Evolutionary conservation across 2,113 vertebrate species (phyloP).

Genomic region (Isurus oxyrinchus): DNA sequence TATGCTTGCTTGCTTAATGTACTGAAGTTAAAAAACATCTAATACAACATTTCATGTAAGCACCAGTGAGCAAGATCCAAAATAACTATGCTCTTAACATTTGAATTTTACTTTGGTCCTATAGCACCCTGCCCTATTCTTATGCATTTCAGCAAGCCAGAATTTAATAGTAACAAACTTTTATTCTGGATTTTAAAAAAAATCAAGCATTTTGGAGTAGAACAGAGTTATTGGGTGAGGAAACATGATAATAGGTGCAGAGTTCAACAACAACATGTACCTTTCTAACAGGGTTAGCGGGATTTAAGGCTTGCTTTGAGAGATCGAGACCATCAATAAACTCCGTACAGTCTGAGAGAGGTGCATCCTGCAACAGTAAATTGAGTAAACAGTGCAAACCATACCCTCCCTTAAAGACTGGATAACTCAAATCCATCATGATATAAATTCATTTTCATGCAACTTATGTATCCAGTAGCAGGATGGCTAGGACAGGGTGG

Average conservation of each 20-base stretch:
- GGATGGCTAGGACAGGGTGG: conserved; percentile 19
- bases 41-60: conserved; percentile 30
- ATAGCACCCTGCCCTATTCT: neutral
- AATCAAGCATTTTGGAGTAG: neutral
- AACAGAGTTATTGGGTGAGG: conserved; percentile 40
- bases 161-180: neutral
- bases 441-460: conserved; percentile 60
- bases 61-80: neutral
- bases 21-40: neutral
- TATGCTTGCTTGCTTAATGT: neutral
- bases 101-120: neutral
- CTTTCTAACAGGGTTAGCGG: conserved; percentile 97
- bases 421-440: conserved; percentile 42
- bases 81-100: neutral
- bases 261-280: conserved; percentile 65
- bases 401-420: conserved; percentile 52
- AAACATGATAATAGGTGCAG: conserved; percentile 40
- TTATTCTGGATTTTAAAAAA: neutral
- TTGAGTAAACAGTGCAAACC: conserved; percentile 76
- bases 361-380: conserved; percentile 97
- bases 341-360: conserved; percentile 99
- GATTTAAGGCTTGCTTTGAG: conserved; percentile 92
- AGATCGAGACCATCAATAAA: conserved; percentile 96
- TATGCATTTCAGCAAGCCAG: neutral
- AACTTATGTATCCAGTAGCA: conserved; percentile 40